Conservation (phyloP, 2,113 vertebrate genomes). For the Actinemys pallida region DNA sequence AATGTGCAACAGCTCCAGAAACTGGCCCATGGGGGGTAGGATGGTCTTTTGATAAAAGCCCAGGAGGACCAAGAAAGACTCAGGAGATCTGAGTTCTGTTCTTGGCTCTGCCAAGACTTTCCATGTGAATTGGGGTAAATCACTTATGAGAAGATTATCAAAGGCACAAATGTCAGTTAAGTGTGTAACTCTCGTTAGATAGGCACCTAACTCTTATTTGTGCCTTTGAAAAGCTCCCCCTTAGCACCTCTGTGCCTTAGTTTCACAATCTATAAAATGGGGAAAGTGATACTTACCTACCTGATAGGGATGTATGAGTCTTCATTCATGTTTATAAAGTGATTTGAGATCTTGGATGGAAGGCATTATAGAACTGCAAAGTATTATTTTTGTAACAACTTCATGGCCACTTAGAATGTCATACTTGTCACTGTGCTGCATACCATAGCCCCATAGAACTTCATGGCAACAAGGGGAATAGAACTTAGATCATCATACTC, state of each 20-base stretch:
- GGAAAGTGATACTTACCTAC: not conserved
- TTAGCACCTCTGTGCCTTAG: constrained; percentile 16
- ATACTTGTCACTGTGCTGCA: not conserved
- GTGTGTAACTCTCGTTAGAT: constrained; percentile 63
- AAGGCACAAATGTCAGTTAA: not conserved
- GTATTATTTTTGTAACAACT: not conserved
- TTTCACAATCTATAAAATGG: not conserved
- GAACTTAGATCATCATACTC: not conserved
- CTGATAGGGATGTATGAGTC: not conserved
- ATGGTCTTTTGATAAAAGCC: not conserved
- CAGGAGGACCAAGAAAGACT: not conserved
- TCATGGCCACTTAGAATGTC: not conserved
- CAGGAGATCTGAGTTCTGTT: constrained; percentile 46
- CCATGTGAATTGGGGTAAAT: constrained; percentile 23
- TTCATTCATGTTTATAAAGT: not conserved
- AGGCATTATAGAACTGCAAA: not conserved
- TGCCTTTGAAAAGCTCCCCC: constrained; percentile 29
- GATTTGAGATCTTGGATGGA: not conserved
- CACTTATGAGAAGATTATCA: not conserved
- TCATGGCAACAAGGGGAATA: not conserved
- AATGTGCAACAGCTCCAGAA: constrained; percentile 34
- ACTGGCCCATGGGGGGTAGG: not conserved
- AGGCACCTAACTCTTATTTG: constrained; percentile 19
- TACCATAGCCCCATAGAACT: not conserved
- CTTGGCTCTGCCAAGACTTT: constrained; percentile 68